Evolutionary conservation across 2,888 invertebrate species (phyloP), one percentile per base, ranked within the genome.

Genomic region (Pyrocoelia pectoralis): DNA sequence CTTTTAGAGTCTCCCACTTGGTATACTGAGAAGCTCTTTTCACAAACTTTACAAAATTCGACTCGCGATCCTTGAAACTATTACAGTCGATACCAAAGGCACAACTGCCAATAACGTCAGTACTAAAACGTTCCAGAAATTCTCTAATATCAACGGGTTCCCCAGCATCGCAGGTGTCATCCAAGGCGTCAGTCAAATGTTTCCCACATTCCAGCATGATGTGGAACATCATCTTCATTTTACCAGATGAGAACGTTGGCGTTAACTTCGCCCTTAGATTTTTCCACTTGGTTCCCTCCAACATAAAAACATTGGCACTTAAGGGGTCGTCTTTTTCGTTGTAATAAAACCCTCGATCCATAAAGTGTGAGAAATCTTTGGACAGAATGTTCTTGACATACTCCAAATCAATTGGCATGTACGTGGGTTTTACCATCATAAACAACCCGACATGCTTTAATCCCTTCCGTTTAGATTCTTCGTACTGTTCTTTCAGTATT

Each of bases 241-340:
- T 89, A 9, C 87, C 87, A 0, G 87, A 83, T 0, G 89, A 85
- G 70, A 90, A 90, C 0, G 86, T 84, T 0, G 89, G 87, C 0
- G 88, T 84, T 70, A 90, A 76, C 68, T 88, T 88, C 0, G 81
- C 66, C 9, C 90, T 82, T 17, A 89, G 75, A 15, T 80, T 82
- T 71, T 83, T 87, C 90, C 91, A 91, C 24, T 83, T 80, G 5
- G 82, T 77, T 0, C 85, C 87, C 55, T 81, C 81, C 33, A 85
- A 72, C 62, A 83, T 79, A 68, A 89, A 86, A 0, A 89, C 74
- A 73, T 86, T 85, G 0, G 81, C 84, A 0, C 85, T 83, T 18
- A 87, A 63, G 0, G 84, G 85, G 73, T 88, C 73, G 5, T 52
- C 46, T 12, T 66, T 55, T 40, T 70, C 68, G 53, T 72, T 69